These are phyloP conservation scores for Diarsia brunnea DNA, from an alignment of 2,888 invertebrate species.

Conservation along the genomic window DNA sequence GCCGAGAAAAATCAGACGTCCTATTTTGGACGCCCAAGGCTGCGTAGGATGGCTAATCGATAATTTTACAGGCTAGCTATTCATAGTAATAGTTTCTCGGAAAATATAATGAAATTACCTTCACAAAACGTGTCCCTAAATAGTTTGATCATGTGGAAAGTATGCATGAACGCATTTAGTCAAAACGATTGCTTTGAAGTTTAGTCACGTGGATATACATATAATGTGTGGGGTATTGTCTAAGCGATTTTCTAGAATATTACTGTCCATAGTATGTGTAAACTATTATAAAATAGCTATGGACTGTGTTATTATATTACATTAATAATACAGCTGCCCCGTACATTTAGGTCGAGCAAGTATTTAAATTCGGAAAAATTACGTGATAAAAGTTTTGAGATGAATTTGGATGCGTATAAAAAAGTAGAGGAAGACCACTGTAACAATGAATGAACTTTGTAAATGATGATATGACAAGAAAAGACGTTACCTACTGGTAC, in stretches of 20 bases:
- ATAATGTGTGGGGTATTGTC: slow-evolving; percentile 10
- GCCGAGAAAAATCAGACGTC: neutral
- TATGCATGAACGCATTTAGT: slow-evolving; percentile 32
- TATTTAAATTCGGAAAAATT: no score
- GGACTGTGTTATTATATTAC: no score
- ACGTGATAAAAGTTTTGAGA: no score
- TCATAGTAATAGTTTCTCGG: slow-evolving; percentile 33
- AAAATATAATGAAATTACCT: neutral
- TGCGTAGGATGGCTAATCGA: slow-evolving; percentile 4
- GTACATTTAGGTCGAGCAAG: no score
- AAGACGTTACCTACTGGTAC: no score
- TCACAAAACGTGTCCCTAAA: slow-evolving; percentile 14
- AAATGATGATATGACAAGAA: no score
- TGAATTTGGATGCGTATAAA: no score
- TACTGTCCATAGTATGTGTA: neutral
- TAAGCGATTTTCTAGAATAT: slow-evolving; percentile 6
- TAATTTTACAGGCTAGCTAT: neutral
- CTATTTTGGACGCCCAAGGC: neutral
- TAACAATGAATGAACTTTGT: no score
- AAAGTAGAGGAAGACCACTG: no score
- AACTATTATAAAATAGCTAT: neutral
- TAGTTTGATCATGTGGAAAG: slow-evolving; percentile 46
- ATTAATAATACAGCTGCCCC: no score
- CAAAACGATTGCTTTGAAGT: slow-evolving; percentile 52
- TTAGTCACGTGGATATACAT: slow-evolving; percentile 16